A percentile compares a stretch with the other conserved stretches of the same genome.
These are phyloP conservation scores for Phyllotis vaccarum DNA, from an alignment of 2,797 vertebrate species.

Conservation along the genomic window DNA sequence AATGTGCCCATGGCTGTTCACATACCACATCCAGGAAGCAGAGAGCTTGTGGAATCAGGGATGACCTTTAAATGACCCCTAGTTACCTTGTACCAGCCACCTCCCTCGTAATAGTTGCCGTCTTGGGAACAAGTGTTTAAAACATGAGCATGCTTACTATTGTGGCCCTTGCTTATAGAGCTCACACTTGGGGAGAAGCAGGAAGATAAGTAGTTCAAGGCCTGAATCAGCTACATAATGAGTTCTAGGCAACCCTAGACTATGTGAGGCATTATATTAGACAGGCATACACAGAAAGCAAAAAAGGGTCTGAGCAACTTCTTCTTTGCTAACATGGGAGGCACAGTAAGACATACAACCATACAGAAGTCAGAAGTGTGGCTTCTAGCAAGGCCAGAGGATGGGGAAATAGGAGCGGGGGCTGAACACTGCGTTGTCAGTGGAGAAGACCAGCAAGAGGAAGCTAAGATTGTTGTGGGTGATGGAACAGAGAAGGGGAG, in stretches of 20 bases:
- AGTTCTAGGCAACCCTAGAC: background rate
- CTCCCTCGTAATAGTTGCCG: background rate
- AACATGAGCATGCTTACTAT: background rate
- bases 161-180: background rate
- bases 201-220: background rate
- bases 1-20: background rate
- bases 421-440: too few species aligned
- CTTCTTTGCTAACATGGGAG: background rate
- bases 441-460: background rate
- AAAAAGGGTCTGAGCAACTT: background rate
- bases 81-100: background rate
- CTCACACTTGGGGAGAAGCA: background rate
- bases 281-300: background rate
- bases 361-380: background rate
- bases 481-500: background rate
- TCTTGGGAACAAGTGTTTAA: background rate
- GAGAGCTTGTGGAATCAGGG: background rate
- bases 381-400: background rate
- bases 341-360: fast-evolving
- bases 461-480: background rate
- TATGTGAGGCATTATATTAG: too few species aligned
- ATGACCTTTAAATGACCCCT: background rate
- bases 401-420: background rate
- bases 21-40: background rate
- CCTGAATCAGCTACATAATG: background rate